Conservation (phyloP, 2,888 invertebrate genomes). For the Drosophila testacea region DNA sequence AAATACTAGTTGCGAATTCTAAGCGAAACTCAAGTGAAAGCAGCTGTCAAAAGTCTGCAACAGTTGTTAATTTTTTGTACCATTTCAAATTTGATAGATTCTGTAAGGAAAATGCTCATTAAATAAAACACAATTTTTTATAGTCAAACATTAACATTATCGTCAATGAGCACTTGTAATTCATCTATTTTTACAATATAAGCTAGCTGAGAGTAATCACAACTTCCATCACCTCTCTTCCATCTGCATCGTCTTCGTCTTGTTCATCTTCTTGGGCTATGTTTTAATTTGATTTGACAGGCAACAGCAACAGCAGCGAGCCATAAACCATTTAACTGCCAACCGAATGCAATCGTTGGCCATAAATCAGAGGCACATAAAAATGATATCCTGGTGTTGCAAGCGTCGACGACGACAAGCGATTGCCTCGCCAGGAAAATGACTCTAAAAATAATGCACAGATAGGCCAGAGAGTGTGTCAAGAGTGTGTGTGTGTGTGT, state of each 20-base stretch:
- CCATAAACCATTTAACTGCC: conserved; percentile 66
- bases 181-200: conserved; percentile 22
- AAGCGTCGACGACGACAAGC: conserved; percentile 20
- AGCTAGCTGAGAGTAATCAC: conserved; percentile 16
- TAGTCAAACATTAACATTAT: conserved; percentile 10
- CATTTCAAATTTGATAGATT: not conserved
- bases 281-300: conserved; percentile 55
- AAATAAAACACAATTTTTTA: not conserved
- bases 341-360: conserved; percentile 66
- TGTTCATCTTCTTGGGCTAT: conserved; percentile 5
- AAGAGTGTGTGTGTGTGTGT: conserved; percentile 13
- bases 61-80: not conserved
- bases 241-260: no score
- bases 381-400: conserved; percentile 53
- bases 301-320: conserved; percentile 20
- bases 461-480: conserved; percentile 18
- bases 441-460: conserved; percentile 47
- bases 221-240: not conserved
- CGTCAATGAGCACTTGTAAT: conserved; percentile 9
- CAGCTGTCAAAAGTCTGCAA: not conserved
- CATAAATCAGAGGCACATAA: conserved; percentile 69
- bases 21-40: no score
- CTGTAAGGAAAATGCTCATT: not conserved
- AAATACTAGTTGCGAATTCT: no score
- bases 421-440: conserved; percentile 14